A percentile compares a stretch with the other conserved stretches of the same genome.
These are phyloP conservation scores for Tipula unca DNA, from an alignment of 2,888 invertebrate genomes.

Conservation along the genomic window DNA sequence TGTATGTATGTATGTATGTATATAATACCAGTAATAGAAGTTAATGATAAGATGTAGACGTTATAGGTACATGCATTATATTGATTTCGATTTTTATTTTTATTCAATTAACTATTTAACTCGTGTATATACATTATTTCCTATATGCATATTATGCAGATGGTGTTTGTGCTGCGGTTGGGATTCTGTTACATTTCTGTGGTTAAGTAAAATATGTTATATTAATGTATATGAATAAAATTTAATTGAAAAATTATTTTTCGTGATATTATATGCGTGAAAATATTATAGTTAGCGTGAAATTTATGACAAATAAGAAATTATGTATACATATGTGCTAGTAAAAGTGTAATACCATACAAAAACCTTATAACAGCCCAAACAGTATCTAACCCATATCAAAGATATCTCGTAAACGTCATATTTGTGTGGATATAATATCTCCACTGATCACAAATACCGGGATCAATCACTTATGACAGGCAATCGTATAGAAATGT, in stretches of 20 bases:
- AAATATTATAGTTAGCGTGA: too few species aligned
- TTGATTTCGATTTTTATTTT: background rate
- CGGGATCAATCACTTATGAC: too few species aligned
- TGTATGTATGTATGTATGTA: background rate
- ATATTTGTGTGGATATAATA: too few species aligned
- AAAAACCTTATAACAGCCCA: too few species aligned
- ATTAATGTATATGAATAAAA: background rate
- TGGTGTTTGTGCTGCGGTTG: slow-evolving; percentile 2
- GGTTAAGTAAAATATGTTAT: background rate
- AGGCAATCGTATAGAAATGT: too few species aligned
- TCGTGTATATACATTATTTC: background rate
- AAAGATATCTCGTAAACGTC: too few species aligned
- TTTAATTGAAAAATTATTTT: background rate
- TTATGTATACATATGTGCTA: too few species aligned
- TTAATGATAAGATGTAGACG: background rate
- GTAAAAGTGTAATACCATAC: too few species aligned
- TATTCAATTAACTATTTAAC: background rate
- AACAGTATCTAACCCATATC: too few species aligned
- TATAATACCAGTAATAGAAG: background rate
- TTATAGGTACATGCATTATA: background rate
- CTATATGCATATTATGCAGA: background rate
- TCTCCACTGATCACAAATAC: too few species aligned
- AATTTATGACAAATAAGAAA: too few species aligned
- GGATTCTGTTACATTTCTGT: background rate
- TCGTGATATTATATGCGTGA: background rate